These are phyloP conservation scores for Globodera rostochiensis DNA, from an alignment of 1,140 invertebrate genomes.

Conservation along the genomic window DNA sequence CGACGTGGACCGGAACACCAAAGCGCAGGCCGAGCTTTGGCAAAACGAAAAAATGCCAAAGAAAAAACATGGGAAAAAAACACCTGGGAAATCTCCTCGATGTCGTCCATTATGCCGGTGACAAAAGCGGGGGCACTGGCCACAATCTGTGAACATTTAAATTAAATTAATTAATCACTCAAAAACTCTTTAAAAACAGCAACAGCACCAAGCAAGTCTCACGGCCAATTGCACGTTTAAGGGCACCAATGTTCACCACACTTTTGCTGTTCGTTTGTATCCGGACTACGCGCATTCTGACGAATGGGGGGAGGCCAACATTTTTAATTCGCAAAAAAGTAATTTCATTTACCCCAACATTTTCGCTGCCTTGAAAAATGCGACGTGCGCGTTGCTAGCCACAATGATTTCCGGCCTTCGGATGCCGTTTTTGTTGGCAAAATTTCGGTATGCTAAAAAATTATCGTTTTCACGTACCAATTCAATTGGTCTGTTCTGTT, in stretches of 20 bases:
- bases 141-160: slow-evolving; percentile 68
- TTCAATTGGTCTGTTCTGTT: no score
- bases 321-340: background rate
- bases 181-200: background rate
- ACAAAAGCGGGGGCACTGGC: slow-evolving; percentile 94
- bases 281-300: slow-evolving; percentile 75
- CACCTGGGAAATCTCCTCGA: slow-evolving; percentile 78
- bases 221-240: slow-evolving; percentile 79
- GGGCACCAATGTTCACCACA: slow-evolving; percentile 77
- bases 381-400: slow-evolving; percentile 86
- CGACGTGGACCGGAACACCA: slow-evolving; percentile 92
- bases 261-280: slow-evolving; percentile 76
- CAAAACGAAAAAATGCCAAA: background rate
- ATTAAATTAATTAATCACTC: no score
- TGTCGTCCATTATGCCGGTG: slow-evolving; percentile 94
- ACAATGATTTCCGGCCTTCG: slow-evolving; percentile 85
- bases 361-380: slow-evolving; percentile 92
- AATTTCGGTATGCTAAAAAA: slow-evolving; percentile 91
- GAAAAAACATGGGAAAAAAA: slow-evolving; percentile 8
- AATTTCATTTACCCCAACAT: slow-evolving; percentile 72
- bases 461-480: slow-evolving; percentile 67
- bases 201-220: slow-evolving; percentile 82
- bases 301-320: no score
- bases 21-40: slow-evolving; percentile 76
- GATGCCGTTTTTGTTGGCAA: slow-evolving; percentile 79